Conservation (phyloP, 2,888 invertebrate genomes). For the Seira musarum region DNA sequence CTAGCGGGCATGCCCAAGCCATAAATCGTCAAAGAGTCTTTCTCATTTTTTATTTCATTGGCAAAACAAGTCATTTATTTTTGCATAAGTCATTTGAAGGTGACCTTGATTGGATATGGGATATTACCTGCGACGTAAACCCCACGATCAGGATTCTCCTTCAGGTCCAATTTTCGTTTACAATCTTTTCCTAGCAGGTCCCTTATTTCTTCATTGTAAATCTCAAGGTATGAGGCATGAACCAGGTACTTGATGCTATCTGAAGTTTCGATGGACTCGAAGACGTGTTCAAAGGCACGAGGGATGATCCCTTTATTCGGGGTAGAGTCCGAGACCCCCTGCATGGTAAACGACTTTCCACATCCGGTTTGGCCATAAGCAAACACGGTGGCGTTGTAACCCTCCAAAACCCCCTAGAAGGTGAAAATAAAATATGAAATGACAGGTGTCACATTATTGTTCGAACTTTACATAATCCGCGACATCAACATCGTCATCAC, state of each 20-base stretch:
- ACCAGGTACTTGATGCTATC: conserved; percentile 79
- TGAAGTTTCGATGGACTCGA: conserved; percentile 86
- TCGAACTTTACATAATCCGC: neutral
- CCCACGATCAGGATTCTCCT: conserved; percentile 79
- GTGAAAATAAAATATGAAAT: neutral
- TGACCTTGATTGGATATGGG: neutral
- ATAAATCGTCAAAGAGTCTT: too few relatives aligned
- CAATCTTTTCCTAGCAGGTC: conserved; percentile 79
- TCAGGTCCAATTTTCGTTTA: conserved; percentile 78
- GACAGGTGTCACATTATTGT: neutral
- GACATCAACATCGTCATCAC: neutral
- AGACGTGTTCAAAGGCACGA: conserved; percentile 89
- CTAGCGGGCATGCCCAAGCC: too few relatives aligned
- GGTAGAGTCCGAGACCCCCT: conserved; percentile 77
- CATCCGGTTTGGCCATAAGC: conserved; percentile 92
- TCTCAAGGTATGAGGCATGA: conserved; percentile 86
- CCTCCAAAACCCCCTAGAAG: conserved; percentile 85
- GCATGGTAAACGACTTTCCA: conserved; percentile 94
- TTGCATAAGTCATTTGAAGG: neutral
- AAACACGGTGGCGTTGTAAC: conserved; percentile 94
- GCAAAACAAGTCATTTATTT: too few relatives aligned
- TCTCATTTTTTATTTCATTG: too few relatives aligned
- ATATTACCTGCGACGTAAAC: conserved; percentile 78
- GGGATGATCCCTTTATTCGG: conserved; percentile 80
- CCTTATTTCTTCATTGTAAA: conserved; percentile 86